These are phyloP conservation scores for Ceratoteleas bidentatus DNA, from an alignment of 1,140 invertebrate species.

Conservation along the genomic window DNA sequence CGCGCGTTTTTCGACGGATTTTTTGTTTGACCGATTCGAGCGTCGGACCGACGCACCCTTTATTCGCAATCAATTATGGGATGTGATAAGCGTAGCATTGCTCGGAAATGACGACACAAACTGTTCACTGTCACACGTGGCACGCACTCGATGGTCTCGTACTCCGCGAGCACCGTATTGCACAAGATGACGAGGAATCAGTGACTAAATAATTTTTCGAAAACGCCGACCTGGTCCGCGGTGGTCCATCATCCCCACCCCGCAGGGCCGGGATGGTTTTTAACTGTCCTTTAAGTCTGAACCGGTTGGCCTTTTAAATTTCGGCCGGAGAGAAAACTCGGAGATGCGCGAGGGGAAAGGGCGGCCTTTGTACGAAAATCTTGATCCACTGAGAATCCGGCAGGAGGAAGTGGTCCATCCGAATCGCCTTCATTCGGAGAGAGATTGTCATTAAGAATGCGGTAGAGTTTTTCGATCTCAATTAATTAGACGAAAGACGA, in stretches of 20 bases:
- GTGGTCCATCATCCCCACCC: slow-evolving; percentile 58
- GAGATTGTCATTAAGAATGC: no score
- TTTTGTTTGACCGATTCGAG: no score
- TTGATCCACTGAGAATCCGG: slow-evolving; percentile 27
- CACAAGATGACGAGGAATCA: slow-evolving; percentile 64
- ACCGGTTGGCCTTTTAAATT: slow-evolving; percentile 67
- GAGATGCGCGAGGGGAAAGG: slow-evolving; percentile 43
- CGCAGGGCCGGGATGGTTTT: slow-evolving; percentile 18
- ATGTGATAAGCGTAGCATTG: no score
- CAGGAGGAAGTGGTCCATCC: slow-evolving; percentile 33
- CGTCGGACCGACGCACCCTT: no score
- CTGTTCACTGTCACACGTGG: slow-evolving; percentile 34
- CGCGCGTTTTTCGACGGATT: no score
- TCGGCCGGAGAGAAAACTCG: slow-evolving; percentile 38
- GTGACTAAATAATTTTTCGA: slow-evolving; percentile 64
- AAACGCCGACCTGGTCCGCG: slow-evolving; percentile 44
- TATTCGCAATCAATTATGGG: no score
- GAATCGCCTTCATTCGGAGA: neutral
- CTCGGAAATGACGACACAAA: slow-evolving; percentile 42
- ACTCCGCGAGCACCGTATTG: slow-evolving; percentile 55
- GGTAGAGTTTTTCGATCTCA: no score
- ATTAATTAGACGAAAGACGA: no score
- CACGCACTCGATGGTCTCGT: slow-evolving; percentile 22
- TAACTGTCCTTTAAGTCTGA: slow-evolving; percentile 61
- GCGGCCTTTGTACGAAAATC: slow-evolving; percentile 23